Base-by-base conservation (phyloP, 2,113 vertebrate genomes). In the Tylochromis polylepis region DNA sequence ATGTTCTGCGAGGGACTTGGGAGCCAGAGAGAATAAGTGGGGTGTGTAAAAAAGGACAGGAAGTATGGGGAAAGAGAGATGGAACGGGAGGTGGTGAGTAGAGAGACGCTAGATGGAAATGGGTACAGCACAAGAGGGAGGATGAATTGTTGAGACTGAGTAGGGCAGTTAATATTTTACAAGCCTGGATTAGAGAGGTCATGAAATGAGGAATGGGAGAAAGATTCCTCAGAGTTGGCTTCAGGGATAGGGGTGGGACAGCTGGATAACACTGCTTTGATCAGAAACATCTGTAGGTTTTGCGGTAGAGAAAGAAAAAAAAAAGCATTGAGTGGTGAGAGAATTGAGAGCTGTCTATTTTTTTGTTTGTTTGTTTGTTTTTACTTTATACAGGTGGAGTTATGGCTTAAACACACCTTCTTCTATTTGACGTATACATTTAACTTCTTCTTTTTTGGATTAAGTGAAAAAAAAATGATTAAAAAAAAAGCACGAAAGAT, bases 161-260 rank as follows among this genome's bases (percentile, higher is more conserved):
- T 36, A 70, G 91, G 87, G 83, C 90, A 93, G 93, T 95, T 94
- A 94, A 94, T 95, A 94, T 94, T 94, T 94, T 92, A 95, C 93
- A 93, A 95, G 94, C 86, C 89, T 65, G 90, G 94, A 95, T 94
- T 93, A 93, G 94, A 94, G 92, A 88, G 94, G 91, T 93, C 89
- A 80, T 94, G 93, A 93, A 91, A 92, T 88, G 85, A 93, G 92
- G 88, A 89, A 92, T 89, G 91, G 84, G 81, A 92, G 84, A 90
- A 70, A 86, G 88, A 94, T 93, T 93, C 91, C 87, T 91, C 90
- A 89, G 91, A 91, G 89, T 82, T 89, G 75, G 89, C 86, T 85
- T 79, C 75, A 75, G 82, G 62, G 78, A 80, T 83, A 85, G 86
- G 27, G 86, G 62, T 22, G 78, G 65, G 90, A 91, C 93, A 94